Conservation (phyloP, 37 sponge, comb jelly and placozoan species). For the Halichondria panicea region DNA sequence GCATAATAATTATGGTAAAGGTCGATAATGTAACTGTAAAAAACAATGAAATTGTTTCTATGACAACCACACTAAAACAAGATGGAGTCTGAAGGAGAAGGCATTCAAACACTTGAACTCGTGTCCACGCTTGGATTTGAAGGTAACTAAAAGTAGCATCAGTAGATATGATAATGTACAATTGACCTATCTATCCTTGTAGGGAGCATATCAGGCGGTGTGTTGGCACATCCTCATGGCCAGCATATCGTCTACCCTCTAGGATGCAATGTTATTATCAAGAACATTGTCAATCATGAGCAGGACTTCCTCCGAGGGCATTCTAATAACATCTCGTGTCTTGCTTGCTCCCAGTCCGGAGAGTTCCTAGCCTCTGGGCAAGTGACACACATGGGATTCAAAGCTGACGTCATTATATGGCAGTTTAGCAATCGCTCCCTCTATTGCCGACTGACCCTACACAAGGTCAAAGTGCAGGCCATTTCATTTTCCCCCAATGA, state of each 20-base stretch:
- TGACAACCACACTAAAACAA: not conserved
- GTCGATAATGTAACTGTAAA: not conserved
- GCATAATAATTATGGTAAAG: not conserved
- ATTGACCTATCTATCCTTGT: not conserved
- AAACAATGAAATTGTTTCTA: not conserved
- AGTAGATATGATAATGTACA: constrained; percentile 1
- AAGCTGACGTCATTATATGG: constrained; percentile 99
- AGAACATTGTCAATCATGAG: constrained; percentile 57
- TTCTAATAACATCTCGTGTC: constrained; percentile 85
- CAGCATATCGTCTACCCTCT: constrained; percentile 87
- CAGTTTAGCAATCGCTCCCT: constrained; percentile 57
- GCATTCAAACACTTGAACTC: constrained; percentile 41
- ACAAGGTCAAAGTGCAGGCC: constrained; percentile 94
- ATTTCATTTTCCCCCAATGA: constrained; percentile 95
- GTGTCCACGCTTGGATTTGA: constrained; percentile 79
- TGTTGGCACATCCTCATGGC: constrained; percentile 88
- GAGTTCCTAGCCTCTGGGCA: constrained; percentile 90
- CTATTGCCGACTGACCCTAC: constrained; percentile 83
- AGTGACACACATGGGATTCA: constrained; percentile 98
- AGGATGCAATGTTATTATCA: constrained; percentile 87
- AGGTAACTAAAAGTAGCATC: constrained; percentile 43
- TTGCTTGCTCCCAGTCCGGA: constrained; percentile 84
- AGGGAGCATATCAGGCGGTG: constrained; percentile 83
- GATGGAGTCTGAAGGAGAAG: constrained; percentile 11
- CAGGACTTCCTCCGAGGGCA: constrained; percentile 93